A percentile compares a stretch with the other conserved stretches of the same genome.
Conservation (phyloP, 2,888 invertebrate species). For the Nowickia ferox region DNA sequence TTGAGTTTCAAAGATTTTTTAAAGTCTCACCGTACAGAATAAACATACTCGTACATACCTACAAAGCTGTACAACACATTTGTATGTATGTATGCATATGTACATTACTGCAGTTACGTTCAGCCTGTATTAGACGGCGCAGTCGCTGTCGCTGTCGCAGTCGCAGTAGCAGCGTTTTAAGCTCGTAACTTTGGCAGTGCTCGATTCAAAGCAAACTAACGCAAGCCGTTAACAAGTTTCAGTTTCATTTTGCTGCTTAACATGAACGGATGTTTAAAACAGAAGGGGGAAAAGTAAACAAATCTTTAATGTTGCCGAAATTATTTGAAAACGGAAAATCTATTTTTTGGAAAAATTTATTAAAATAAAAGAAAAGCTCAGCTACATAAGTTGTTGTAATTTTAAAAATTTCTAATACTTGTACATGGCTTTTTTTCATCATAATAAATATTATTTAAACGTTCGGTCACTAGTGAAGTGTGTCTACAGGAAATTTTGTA, state of each 20-base stretch:
- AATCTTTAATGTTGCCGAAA: neutral
- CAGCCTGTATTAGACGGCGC: neutral
- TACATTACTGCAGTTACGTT: slow-evolving; percentile 24
- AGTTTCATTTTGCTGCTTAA: slow-evolving; percentile 75
- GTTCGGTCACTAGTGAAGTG: slow-evolving; percentile 67
- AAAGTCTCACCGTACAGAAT: slow-evolving; percentile 39
- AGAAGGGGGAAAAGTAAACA: slow-evolving; percentile 26
- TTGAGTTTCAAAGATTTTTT: slow-evolving; percentile 55
- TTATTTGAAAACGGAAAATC: slow-evolving; percentile 30
- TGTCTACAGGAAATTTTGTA: slow-evolving; percentile 69
- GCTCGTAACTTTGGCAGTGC: slow-evolving; percentile 50
- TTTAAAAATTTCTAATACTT: slow-evolving; percentile 31
- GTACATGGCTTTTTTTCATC: neutral
- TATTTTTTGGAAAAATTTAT: slow-evolving; percentile 20
- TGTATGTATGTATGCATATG: neutral
- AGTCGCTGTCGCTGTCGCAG: slow-evolving; percentile 29
- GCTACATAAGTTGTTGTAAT: slow-evolving; percentile 43
- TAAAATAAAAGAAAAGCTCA: slow-evolving; percentile 10
- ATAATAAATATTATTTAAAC: slow-evolving; percentile 14
- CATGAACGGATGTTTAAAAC: slow-evolving; percentile 70
- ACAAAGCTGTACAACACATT: neutral
- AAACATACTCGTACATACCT: slow-evolving; percentile 1
- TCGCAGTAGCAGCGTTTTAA: slow-evolving; percentile 57
- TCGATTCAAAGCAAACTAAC: slow-evolving; percentile 65
- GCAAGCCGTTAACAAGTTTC: slow-evolving; percentile 73